These are phyloP conservation scores for Podiceps cristatus DNA, from an alignment of 2,113 vertebrate species.

Conservation along the genomic window DNA sequence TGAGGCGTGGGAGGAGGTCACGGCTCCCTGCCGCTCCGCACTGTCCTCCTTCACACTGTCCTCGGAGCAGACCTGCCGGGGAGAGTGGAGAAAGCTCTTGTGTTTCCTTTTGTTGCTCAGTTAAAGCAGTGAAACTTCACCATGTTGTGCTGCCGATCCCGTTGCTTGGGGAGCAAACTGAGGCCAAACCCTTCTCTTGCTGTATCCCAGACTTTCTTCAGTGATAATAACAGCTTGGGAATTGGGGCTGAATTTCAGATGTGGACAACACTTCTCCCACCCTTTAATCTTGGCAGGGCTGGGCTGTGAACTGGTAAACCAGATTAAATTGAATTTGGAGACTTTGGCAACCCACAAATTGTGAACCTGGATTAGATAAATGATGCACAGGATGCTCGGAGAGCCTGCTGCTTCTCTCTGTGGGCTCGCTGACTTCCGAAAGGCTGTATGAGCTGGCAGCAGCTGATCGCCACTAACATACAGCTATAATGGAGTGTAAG, in stretches of 20 bases:
- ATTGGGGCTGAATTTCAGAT: neutral
- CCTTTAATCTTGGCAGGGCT: neutral
- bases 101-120: neutral
- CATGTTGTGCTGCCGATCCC: accelerated
- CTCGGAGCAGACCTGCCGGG: accelerated
- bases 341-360: neutral
- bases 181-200: neutral
- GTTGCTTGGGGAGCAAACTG: neutral
- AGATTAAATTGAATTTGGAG: neutral
- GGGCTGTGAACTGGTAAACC: neutral
- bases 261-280: neutral
- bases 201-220: neutral
- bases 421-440: neutral
- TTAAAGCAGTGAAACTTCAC: neutral
- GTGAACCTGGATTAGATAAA: neutral
- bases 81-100: accelerated
- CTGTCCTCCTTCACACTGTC: accelerated
- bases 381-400: neutral
- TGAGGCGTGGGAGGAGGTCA: conserved; percentile 53
- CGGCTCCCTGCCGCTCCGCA: accelerated
- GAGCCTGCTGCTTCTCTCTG: neutral
- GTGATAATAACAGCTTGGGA: neutral
- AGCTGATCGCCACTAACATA: neutral
- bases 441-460: neutral
- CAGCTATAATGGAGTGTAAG: accelerated